A percentile compares a stretch with the other conserved stretches of the same genome.
phyloP scores from a whole-genome alignment of 2,113 vertebrate species.

The Balaenoptera acutorostrata region DNA sequence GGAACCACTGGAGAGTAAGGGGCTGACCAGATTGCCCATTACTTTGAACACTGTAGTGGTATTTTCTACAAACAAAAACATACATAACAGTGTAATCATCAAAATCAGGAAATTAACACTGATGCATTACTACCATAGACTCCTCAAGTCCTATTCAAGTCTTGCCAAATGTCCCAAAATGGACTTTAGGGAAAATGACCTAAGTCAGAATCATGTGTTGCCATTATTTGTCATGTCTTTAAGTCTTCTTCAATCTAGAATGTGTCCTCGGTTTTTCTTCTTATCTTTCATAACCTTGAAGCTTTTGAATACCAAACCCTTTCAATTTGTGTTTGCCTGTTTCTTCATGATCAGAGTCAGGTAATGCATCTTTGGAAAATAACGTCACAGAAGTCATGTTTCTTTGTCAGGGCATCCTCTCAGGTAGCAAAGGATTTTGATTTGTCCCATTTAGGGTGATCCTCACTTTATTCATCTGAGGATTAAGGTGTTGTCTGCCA shows the following conservation, averaged over 20 bases:
- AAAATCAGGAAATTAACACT: background rate
- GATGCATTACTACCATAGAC: background rate
- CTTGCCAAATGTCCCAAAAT: background rate
- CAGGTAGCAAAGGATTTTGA: background rate
- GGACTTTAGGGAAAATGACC: background rate
- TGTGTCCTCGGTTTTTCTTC: background rate
- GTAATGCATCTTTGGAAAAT: background rate
- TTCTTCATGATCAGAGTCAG: background rate
- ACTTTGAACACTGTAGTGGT: background rate
- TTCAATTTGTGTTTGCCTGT: background rate
- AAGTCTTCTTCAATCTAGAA: background rate
- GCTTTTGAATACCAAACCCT: background rate
- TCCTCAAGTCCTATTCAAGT: background rate
- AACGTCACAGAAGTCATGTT: background rate
- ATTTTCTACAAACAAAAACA: background rate
- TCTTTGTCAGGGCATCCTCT: background rate
- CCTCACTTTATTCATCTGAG: background rate
- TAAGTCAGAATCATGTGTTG: background rate
- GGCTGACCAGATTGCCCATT: background rate
- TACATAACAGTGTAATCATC: background rate
- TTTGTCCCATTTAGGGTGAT: background rate
- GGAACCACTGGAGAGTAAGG: background rate
- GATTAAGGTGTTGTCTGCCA: background rate
- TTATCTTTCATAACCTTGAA: background rate
- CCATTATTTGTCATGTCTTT: background rate